These are phyloP conservation scores for Alectoris magna DNA, from an alignment of 2,797 vertebrate genomes.

Conservation along the genomic window DNA sequence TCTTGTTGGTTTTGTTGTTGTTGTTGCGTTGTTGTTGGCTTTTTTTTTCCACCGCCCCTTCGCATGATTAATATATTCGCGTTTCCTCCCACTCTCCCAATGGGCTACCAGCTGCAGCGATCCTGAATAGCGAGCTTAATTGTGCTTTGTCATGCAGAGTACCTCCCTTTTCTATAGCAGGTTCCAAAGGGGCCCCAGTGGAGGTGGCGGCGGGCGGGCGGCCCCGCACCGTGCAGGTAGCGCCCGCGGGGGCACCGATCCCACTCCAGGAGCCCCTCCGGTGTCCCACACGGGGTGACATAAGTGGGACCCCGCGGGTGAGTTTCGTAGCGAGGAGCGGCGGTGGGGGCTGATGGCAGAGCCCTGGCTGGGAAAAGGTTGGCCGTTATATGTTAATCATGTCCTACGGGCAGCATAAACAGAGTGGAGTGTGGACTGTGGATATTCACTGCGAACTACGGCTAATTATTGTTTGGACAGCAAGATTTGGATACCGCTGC, in stretches of 20 bases:
- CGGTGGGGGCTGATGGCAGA: conserved; percentile 7
- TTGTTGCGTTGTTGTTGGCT: not conserved
- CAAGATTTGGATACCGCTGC: not conserved
- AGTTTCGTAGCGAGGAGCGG: not conserved
- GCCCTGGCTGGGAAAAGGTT: not conserved
- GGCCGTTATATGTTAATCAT: conserved; percentile 30
- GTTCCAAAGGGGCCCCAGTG: conserved; percentile 83
- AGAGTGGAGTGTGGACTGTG: not conserved
- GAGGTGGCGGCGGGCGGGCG: not conserved
- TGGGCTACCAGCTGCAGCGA: conserved; percentile 93
- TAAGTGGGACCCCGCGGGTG: not conserved
- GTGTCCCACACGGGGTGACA: not conserved
- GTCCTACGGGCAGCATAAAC: conserved; percentile 1
- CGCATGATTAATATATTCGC: conserved; percentile 84
- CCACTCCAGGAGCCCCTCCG: not conserved
- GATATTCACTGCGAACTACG: conserved; percentile 22
- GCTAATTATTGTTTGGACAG: conserved; percentile 37
- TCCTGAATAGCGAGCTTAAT: conserved; percentile 94
- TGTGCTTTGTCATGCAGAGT: conserved; percentile 98
- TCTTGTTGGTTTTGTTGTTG: not conserved
- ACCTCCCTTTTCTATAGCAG: conserved; percentile 87
- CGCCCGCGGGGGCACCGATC: not conserved
- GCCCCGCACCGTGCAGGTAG: conserved; percentile 71
- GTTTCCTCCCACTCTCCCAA: conserved; percentile 88
- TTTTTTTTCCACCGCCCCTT: conserved; percentile 45